Percentiles rank a stretch among this genome's conserved stretches.
These are phyloP conservation scores for Rhopalosiphum maidis DNA, from an alignment of 1,140 invertebrate species.

Conservation along the genomic window DNA sequence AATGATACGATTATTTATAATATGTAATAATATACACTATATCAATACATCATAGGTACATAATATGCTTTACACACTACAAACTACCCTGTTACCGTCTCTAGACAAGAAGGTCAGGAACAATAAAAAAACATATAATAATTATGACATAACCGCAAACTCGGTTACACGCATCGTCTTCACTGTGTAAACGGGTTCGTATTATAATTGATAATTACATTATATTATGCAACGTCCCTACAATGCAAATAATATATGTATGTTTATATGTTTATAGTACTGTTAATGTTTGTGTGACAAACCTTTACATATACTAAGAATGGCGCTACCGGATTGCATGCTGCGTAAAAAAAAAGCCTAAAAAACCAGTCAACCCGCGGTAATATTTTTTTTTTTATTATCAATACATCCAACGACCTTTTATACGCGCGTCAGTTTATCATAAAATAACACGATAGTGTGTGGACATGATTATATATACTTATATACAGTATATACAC, in stretches of 20 bases:
- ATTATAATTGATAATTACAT: not conserved
- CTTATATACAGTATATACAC: too few relatives aligned
- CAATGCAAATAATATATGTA: too few relatives aligned
- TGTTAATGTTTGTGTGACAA: too few relatives aligned
- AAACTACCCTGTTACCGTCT: not conserved
- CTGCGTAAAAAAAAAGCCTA: not conserved
- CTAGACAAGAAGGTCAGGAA: not conserved
- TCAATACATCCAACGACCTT: not conserved
- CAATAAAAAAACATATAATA: not conserved
- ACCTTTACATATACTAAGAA: not conserved
- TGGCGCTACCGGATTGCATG: not conserved
- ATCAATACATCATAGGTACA: too few relatives aligned
- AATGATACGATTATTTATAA: not conserved
- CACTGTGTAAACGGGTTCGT: not conserved
- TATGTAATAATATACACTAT: not conserved
- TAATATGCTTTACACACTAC: not conserved
- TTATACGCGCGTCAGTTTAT: not conserved
- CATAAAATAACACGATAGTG: not conserved
- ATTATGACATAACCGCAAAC: not conserved
- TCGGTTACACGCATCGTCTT: not conserved
- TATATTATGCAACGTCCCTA: not conserved
- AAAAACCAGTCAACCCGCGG: not conserved
- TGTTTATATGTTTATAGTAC: too few relatives aligned
- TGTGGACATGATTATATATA: not conserved
- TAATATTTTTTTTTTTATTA: not conserved